phyloP scores from a whole-genome alignment of 1,140 invertebrate genomes.

The Spodoptera litura region DNA sequence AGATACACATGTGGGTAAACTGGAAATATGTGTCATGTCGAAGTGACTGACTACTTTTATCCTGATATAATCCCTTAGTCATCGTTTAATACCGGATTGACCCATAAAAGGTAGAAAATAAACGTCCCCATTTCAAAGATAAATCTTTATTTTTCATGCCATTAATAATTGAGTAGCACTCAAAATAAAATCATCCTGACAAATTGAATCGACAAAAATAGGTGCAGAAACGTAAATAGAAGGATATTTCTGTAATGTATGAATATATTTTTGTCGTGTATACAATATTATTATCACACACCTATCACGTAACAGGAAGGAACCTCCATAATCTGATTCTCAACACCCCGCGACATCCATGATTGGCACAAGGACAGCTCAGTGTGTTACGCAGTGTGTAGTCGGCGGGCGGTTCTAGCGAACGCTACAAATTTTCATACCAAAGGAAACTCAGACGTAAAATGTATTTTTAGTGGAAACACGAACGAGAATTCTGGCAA shows the following conservation, averaged over 20 bases:
- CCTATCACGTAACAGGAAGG: conserved; percentile 43
- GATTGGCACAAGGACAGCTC: conserved; percentile 30
- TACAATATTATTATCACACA: conserved; percentile 29
- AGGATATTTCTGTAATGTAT: background rate
- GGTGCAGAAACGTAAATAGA: no score
- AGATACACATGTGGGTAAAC: background rate
- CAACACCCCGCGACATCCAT: conserved; percentile 31
- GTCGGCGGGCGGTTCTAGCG: background rate
- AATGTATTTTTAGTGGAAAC: conserved; percentile 55
- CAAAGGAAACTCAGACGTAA: conserved; percentile 45
- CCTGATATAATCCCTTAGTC: background rate
- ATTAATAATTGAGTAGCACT: no score
- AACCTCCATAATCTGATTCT: conserved; percentile 40
- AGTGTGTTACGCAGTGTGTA: conserved; percentile 29
- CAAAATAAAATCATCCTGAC: no score
- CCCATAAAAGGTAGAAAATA: no score
- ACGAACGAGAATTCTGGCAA: conserved; percentile 55
- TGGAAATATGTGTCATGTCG: background rate
- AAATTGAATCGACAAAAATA: no score
- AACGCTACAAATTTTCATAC: conserved; percentile 55
- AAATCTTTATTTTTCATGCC: no score
- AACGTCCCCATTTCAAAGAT: no score
- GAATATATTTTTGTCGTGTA: conserved; percentile 14
- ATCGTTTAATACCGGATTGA: background rate
- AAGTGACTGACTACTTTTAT: background rate